These are phyloP conservation scores for Ibidorhyncha struthersii DNA, from an alignment of 2,113 vertebrate species.

Conservation along the genomic window DNA sequence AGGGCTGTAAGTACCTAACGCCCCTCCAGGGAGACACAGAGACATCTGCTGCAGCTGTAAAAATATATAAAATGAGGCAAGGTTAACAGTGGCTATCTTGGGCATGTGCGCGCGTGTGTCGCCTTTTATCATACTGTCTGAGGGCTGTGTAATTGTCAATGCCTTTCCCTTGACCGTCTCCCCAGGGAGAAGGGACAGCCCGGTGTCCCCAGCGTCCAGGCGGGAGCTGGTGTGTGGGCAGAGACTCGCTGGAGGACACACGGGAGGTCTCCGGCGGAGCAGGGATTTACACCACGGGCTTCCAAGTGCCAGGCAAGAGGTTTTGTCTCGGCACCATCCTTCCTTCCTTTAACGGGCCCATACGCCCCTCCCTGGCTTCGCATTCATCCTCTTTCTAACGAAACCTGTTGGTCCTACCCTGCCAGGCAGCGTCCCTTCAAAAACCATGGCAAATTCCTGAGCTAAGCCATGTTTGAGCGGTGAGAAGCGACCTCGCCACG, in stretches of 20 bases:
- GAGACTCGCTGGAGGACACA: not conserved
- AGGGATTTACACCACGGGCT: not conserved
- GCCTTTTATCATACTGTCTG: not conserved
- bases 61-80: constrained; percentile 27
- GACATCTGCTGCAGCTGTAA: constrained; percentile 30
- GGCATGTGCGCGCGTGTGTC: fast-evolving
- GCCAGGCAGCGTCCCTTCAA: not conserved
- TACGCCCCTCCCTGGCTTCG: fast-evolving
- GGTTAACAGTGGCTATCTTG: constrained; percentile 19
- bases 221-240: not conserved
- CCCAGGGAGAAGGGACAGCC: not conserved
- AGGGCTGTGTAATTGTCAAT: not conserved
- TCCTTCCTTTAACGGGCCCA: not conserved
- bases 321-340: not conserved
- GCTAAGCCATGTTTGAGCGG: not conserved
- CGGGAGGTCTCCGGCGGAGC: not conserved
- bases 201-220: not conserved
- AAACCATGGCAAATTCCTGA: not conserved
- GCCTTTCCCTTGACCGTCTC: not conserved
- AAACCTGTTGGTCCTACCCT: not conserved
- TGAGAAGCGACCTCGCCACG: fast-evolving
- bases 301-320: not conserved
- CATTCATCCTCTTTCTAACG: not conserved
- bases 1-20: not conserved
- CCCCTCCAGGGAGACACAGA: constrained; percentile 1